Percentiles rank a stretch among this genome's conserved stretches.
These are phyloP conservation scores for Varecia variegata DNA, from an alignment of 2,797 vertebrate species.

Conservation along the genomic window DNA sequence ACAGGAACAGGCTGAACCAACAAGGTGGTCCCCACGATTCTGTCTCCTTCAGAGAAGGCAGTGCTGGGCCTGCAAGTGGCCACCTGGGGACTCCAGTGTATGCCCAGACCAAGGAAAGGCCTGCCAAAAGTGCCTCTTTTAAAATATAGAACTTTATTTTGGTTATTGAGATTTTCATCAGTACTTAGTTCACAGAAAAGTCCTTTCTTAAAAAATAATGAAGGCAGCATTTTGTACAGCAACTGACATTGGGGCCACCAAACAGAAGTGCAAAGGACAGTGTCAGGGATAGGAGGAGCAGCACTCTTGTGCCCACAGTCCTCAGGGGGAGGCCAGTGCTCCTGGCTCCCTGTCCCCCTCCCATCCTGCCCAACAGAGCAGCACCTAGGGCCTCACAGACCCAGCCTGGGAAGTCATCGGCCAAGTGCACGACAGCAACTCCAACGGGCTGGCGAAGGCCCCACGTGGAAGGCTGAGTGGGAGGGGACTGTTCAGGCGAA, in stretches of 20 bases:
- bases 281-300: neutral
- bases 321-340: neutral
- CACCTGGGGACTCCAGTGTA: neutral
- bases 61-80: neutral
- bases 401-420: neutral
- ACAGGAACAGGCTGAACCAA: neutral
- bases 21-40: neutral
- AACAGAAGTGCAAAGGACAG: constrained; percentile 52
- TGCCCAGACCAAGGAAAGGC: neutral
- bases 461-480: neutral
- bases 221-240: constrained; percentile 73
- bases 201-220: constrained; percentile 63
- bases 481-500: neutral
- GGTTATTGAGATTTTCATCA: constrained; percentile 58
- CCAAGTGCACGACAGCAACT: neutral
- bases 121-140: neutral
- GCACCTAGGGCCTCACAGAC: constrained; percentile 53
- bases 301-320: neutral
- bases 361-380: constrained; percentile 18
- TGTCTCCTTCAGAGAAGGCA: neutral
- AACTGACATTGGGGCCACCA: constrained; percentile 47
- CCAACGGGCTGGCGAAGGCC: constrained; percentile 12
- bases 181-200: constrained; percentile 68
- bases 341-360: neutral
- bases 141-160: constrained; percentile 80